Evolutionary conservation across 1,140 invertebrate genomes (phyloP).

Genomic region (Cydia fagiglandana): DNA sequence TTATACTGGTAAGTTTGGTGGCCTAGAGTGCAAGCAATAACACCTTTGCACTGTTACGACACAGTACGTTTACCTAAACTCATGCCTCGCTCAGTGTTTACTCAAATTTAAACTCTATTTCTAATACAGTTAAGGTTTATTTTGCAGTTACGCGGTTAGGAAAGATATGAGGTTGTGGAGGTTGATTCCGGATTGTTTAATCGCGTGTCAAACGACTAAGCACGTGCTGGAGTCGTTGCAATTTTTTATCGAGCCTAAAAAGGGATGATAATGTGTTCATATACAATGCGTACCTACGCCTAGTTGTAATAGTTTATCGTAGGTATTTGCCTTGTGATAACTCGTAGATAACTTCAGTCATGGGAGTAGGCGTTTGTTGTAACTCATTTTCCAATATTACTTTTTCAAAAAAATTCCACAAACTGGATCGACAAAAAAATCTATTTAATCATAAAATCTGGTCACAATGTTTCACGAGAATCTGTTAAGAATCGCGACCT

Average conservation of each 20-base stretch:
- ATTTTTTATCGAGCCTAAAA: background rate
- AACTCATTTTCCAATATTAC: too few relatives aligned
- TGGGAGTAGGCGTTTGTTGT: too few relatives aligned
- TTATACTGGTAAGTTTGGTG: background rate
- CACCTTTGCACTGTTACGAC: conserved; percentile 6
- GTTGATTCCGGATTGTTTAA: conserved; percentile 17
- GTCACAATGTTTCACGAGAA: too few relatives aligned
- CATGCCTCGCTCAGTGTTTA: background rate
- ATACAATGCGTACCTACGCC: too few relatives aligned
- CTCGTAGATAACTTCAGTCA: too few relatives aligned
- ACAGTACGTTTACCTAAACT: background rate
- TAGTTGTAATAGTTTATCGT: too few relatives aligned
- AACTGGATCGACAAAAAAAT: too few relatives aligned
- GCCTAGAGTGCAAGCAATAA: background rate
- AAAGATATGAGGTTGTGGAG: background rate
- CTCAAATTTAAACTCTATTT: background rate
- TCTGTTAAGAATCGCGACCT: too few relatives aligned
- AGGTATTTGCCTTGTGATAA: too few relatives aligned
- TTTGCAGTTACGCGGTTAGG: background rate
- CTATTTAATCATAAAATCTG: too few relatives aligned
- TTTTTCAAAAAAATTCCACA: too few relatives aligned
- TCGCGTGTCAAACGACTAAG: conserved; percentile 22
- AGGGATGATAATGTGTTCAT: too few relatives aligned
- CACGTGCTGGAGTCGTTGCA: background rate
- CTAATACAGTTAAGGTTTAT: background rate